These are phyloP conservation scores for Eulemur albifrons DNA, from an alignment of 2,797 vertebrate species.

Conservation along the genomic window DNA sequence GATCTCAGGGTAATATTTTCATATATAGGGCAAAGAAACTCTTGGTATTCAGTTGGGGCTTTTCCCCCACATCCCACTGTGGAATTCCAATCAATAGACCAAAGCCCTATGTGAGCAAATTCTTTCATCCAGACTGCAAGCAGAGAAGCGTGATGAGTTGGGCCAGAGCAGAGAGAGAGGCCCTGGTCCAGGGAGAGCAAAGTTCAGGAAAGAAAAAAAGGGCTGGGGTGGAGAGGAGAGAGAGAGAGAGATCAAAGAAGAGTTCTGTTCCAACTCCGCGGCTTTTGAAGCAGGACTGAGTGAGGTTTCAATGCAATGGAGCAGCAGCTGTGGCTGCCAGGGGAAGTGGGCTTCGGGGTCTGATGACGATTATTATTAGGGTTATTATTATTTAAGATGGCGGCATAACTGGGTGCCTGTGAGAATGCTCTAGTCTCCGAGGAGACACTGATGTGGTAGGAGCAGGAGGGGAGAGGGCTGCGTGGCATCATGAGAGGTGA, in stretches of 20 bases:
- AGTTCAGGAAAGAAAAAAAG: background rate
- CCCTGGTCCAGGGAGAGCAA: fast-evolving
- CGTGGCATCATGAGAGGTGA: background rate
- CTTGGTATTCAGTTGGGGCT: background rate
- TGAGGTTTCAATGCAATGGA: background rate
- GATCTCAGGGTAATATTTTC: background rate
- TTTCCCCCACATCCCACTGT: background rate
- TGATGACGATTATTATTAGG: background rate
- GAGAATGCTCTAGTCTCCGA: too few relatives aligned
- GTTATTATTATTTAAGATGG: background rate
- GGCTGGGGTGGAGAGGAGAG: too few relatives aligned
- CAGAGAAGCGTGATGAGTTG: background rate
- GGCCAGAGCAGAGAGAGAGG: background rate
- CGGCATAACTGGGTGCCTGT: background rate
- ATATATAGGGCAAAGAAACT: too few relatives aligned
- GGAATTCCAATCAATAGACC: background rate
- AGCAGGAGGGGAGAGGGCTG: background rate
- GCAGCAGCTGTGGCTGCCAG: background rate
- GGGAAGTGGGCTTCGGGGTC: background rate
- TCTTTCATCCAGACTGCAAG: background rate
- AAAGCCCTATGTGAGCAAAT: background rate
- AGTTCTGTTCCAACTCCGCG: fast-evolving
- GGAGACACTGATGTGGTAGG: background rate
- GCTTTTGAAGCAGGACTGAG: background rate
- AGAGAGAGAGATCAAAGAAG: background rate